Evolutionary conservation across 1,140 invertebrate species (phyloP), one percentile per base, ranked within the genome.

Genomic region (Fopius arisanus): DNA sequence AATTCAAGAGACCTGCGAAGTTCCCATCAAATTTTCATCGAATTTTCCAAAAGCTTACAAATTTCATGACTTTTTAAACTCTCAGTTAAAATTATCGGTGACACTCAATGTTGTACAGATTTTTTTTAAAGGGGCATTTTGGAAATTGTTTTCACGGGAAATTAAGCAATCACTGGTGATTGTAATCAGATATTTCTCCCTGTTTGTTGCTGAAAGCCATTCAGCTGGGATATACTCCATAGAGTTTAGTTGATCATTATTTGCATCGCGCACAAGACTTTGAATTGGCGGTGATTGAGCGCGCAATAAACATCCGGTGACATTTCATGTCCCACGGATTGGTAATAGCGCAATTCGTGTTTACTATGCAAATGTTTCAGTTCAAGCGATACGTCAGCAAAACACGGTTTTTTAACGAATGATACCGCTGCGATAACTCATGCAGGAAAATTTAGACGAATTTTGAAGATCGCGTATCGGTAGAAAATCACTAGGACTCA

Each of bases 261-360:
- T 19, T 59, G 10, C 6, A 31, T 12, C 7, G 59, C 43, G 40
- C 59, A 65, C 70, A 70, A 76, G 48, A 79, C 37, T 78, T 63
- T 79, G 79, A 84, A 84, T 84, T 82, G 81, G 67, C 78, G 67
- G 70, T 84, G 82, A 84, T 83, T 83, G 81, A 79, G 73, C 71
- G 72, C 76, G 77, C 74, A 76, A 83, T 77, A 82, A 83, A 82
- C 81, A 84, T 84, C 82, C 82, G 79, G 77, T 72, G 51, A 75
- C 75, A 75, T 79, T 81, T 59, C 43, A 21, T 28, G 54, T 59
- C 54, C 54, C 54, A 59, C 19, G 19, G 23, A 12, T 28, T 19
- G 10, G 21, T 59, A 59, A 28, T 59, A 59, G 54, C 54, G 9
- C 10, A 59, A 59, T 59, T 28, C 54, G 23, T 59, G 23, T 28